Conservation (phyloP, 2,797 vertebrate genomes). For the Balearica regulorum region DNA sequence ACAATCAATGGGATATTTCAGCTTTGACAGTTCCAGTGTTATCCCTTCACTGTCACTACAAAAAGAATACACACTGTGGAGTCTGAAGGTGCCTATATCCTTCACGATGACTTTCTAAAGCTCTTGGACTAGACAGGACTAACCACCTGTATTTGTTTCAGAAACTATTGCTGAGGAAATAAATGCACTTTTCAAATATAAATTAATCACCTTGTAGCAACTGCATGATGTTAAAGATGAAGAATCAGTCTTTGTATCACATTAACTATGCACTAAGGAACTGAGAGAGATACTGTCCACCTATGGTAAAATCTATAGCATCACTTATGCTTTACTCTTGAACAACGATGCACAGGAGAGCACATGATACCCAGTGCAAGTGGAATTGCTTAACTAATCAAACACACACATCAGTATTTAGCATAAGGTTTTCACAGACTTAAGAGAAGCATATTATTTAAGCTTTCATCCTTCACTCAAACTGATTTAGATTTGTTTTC, state of each 20-base stretch:
- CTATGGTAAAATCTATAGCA: background rate
- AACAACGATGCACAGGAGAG: background rate
- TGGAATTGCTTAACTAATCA: background rate
- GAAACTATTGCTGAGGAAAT: background rate
- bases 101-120: background rate
- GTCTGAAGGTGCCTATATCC: background rate
- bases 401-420: background rate
- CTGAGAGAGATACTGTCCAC: background rate
- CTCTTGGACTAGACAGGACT: background rate
- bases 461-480: background rate
- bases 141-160: background rate
- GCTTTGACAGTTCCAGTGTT: background rate
- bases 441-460: background rate
- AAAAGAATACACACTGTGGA: rapidly evolving
- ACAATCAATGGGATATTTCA: background rate
- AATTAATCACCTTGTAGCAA: background rate
- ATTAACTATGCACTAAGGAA: background rate
- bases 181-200: background rate
- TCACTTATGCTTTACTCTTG: background rate
- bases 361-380: background rate
- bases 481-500: background rate
- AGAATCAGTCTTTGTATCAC: background rate
- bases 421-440: background rate
- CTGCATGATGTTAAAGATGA: background rate
- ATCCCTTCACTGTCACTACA: background rate